Conservation (phyloP, 2,797 vertebrate genomes). For the Coccyzus lansbergi region DNA sequence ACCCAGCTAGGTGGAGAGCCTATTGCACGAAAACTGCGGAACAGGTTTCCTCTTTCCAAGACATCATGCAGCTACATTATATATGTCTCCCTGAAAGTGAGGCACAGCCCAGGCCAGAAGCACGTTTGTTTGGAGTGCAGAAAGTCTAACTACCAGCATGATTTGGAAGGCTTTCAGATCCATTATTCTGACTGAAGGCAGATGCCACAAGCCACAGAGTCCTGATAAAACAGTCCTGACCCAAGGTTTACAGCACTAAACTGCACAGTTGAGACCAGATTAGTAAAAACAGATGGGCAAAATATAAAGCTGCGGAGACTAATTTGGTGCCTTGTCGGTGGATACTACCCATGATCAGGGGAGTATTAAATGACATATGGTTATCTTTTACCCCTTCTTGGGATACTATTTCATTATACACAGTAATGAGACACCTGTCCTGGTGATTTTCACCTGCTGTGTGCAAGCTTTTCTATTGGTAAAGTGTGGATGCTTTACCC, state of each 20-base stretch:
- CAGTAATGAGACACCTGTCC: constrained; percentile 28
- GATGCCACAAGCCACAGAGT: not conserved
- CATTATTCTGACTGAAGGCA: not conserved
- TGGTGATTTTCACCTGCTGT: not conserved
- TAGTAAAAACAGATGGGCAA: constrained; percentile 69
- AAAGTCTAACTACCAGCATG: not conserved
- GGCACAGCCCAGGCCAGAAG: not conserved
- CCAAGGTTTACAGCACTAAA: constrained; percentile 47
- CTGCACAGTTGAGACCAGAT: constrained; percentile 42
- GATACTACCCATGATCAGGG: constrained; percentile 33
- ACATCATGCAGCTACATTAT: not conserved
- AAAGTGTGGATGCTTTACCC: not conserved
- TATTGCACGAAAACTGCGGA: not conserved
- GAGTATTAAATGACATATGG: constrained; percentile 61
- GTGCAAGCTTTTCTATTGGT: not conserved
- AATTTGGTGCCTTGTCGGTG: constrained; percentile 46
- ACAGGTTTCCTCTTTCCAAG: not conserved
- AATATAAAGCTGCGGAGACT: constrained; percentile 42
- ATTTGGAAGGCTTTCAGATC: constrained; percentile 18
- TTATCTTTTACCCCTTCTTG: constrained; percentile 20
- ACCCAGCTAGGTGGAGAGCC: not conserved
- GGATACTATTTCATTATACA: constrained; percentile 10
- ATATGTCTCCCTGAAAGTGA: not conserved
- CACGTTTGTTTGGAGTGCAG: not conserved
- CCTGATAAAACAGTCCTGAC: constrained; percentile 38